Evolutionary conservation across 2,888 invertebrate species (phyloP).

Genomic region (Carabus problematicus): DNA sequence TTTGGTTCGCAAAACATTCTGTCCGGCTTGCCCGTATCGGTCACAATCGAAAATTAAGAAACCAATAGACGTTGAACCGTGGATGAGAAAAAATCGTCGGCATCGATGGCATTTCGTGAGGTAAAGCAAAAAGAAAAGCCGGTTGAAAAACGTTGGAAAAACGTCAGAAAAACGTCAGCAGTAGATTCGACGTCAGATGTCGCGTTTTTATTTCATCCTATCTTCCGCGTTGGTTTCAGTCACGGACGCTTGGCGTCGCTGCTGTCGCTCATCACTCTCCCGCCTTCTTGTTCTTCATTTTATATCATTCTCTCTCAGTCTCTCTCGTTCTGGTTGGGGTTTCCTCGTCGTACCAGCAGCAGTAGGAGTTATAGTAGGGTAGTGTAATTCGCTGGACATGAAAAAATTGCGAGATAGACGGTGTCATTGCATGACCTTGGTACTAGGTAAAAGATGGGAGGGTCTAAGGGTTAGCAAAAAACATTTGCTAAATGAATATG

Average conservation of each 20-base stretch:
- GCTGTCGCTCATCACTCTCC: slow-evolving; percentile 27
- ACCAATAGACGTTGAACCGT: slow-evolving; percentile 29
- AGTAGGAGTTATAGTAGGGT: background rate
- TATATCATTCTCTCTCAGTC: slow-evolving; percentile 13
- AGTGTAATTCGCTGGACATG: slow-evolving; percentile 2
- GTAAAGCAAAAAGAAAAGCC: slow-evolving; percentile 19
- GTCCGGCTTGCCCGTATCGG: slow-evolving; percentile 2
- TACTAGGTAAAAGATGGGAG: background rate
- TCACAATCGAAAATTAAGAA: slow-evolving; percentile 36
- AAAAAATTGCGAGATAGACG: slow-evolving; percentile 26
- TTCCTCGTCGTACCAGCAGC: background rate
- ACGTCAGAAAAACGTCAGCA: slow-evolving; percentile 32
- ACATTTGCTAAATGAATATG: too few relatives aligned
- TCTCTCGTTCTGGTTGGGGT: background rate
- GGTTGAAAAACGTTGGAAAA: slow-evolving; percentile 20
- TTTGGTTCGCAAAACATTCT: background rate
- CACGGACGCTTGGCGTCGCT: slow-evolving; percentile 31
- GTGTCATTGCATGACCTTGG: slow-evolving; percentile 22
- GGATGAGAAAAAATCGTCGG: slow-evolving; percentile 22
- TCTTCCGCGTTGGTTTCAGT: slow-evolving; percentile 19
- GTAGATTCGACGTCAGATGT: slow-evolving; percentile 42
- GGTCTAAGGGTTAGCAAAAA: too few relatives aligned
- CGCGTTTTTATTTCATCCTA: slow-evolving; percentile 28
- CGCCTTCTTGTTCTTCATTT: slow-evolving; percentile 28
- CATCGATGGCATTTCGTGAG: slow-evolving; percentile 24